Base-by-base conservation (phyloP, 2,888 invertebrate genomes). In the Eristalinus sepulchralis region DNA sequence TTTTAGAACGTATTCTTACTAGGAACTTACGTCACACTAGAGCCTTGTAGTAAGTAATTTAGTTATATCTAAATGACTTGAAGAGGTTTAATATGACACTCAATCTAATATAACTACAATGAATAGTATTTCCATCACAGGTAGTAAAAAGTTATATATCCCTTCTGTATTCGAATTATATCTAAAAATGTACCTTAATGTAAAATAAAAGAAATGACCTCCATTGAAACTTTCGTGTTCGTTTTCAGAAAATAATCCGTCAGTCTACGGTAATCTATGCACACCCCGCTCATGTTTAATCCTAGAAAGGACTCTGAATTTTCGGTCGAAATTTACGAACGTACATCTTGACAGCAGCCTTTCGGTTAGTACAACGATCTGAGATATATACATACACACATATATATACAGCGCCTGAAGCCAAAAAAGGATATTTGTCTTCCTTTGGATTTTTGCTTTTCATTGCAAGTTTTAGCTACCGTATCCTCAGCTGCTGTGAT, bases 401-500 rank as follows among this genome's bases (percentile, higher is more conserved):
- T 73, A 78, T 64, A 39, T 39, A 39, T 13, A 77, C 64, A 86
- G 75, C 83, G 86, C 70, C 78, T 77, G 59, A 80, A 83, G 72
- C 59, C 73, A 85, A 85, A 85, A 82, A 83, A 86, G 83, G 78
- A 78, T 83, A 86, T 86, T 86, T 83, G 82, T 86, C 86, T 86
- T 86, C 73, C 70, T 86, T 85, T 66, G 62, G 78, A 86, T 83
- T 82, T 78, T 53, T 70, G 83, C 73, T 83, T 86, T 86, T 86
- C 70, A 86, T 5, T 17, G 39, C 39, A 39, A 39, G 13, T 39
- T 78, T 78, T 78, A 78, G 78, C 75, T 64, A 83, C 60, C 77
- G 72, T 71, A 64, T 64, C 60, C 60, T 55, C 68, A 59, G 64
- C 36, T 68, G 85, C 82, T 66, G 72, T 66, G 86, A 83, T 83